A percentile compares a stretch with the other conserved stretches of the same genome.
phyloP scores from a whole-genome alignment of 2,113 vertebrate genomes.

The Oophaga pumilio region DNA sequence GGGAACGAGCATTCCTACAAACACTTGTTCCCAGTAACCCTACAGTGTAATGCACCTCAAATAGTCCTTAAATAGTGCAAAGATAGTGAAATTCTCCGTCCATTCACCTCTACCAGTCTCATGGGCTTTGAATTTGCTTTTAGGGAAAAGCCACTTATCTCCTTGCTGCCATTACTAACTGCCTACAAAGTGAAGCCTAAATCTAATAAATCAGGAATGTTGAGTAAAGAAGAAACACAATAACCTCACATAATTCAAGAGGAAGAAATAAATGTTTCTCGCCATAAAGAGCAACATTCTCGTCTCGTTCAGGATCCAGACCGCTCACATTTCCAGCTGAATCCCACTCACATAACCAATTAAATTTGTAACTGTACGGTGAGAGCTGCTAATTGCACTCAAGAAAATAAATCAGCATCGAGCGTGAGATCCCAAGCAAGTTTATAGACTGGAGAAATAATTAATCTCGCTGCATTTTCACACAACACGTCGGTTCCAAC shows the following conservation, averaged over 20 bases:
- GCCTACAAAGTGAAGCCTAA: background rate
- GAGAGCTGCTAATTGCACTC: conserved; percentile 50
- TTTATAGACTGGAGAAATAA: conserved; percentile 57
- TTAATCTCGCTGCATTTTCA: conserved; percentile 53
- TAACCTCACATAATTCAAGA: background rate
- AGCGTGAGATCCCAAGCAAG: conserved; percentile 34
- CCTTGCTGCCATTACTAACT: too few species aligned
- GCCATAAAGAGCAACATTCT: too few species aligned
- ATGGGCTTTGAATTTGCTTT: too few species aligned
- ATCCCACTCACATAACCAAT: conserved; percentile 46
- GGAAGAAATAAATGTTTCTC: background rate
- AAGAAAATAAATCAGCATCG: conserved; percentile 40
- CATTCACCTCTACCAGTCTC: too few species aligned
- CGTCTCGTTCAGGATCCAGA: background rate
- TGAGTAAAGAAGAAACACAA: background rate
- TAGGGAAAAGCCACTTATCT: too few species aligned
- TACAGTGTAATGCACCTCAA: too few species aligned
- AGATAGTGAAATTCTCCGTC: too few species aligned
- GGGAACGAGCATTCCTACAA: too few species aligned
- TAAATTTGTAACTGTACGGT: conserved; percentile 33
- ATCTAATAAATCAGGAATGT: background rate
- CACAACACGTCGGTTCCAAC: conserved; percentile 35
- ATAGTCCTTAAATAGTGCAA: too few species aligned
- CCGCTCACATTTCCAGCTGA: background rate
- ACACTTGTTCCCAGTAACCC: too few species aligned